phyloP scores from a whole-genome alignment of 2,113 vertebrate genomes.

The Phrynosoma platyrhinos region DNA sequence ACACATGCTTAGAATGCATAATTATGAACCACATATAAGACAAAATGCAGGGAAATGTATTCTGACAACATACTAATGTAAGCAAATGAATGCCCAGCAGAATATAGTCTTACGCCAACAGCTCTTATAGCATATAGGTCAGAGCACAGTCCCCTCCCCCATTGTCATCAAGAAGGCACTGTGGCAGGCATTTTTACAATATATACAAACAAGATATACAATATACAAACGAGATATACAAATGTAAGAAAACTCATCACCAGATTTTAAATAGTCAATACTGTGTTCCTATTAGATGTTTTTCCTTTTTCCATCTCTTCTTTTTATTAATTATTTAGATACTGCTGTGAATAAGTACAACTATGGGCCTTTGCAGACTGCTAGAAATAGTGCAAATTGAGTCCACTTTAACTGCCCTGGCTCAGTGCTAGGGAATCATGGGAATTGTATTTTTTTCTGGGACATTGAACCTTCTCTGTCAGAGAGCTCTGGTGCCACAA shows the following conservation, averaged over 20 bases:
- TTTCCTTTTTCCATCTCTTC: neutral
- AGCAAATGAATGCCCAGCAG: neutral
- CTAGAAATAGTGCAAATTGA: too few species aligned
- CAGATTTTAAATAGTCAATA: neutral
- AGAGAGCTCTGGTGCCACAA: too few species aligned
- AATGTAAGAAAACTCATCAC: neutral
- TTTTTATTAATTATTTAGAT: neutral
- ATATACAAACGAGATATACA: neutral
- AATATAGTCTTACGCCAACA: neutral
- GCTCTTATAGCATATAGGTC: neutral
- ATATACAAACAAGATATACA: neutral
- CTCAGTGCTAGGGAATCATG: too few species aligned
- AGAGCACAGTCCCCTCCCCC: neutral
- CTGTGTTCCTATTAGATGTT: neutral
- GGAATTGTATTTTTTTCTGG: too few species aligned
- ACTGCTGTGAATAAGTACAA: neutral
- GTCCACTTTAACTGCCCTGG: too few species aligned
- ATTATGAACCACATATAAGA: slow-evolving; percentile 6
- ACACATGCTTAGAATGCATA: slow-evolving; percentile 14
- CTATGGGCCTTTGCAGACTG: neutral
- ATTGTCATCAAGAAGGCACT: neutral
- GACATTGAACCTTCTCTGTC: too few species aligned
- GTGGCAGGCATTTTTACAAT: neutral
- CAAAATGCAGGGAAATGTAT: slow-evolving; percentile 12
- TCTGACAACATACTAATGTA: neutral